These are phyloP conservation scores for Neopelma chrysocephalum DNA, from an alignment of 2,797 vertebrate species.

Conservation along the genomic window DNA sequence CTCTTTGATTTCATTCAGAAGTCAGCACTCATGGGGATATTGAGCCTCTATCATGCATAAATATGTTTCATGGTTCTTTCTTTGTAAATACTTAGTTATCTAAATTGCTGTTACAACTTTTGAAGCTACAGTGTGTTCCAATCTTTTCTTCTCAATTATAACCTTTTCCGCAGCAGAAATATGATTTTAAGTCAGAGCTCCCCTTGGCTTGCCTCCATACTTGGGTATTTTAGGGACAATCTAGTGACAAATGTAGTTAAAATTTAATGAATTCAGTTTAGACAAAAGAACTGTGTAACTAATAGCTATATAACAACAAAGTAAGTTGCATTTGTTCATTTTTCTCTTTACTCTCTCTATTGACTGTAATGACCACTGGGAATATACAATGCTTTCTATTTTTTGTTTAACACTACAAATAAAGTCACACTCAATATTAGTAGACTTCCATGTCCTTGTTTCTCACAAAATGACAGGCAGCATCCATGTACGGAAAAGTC, in stretches of 20 bases:
- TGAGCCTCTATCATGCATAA: not conserved
- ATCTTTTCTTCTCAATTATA: not conserved
- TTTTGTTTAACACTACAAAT: not conserved
- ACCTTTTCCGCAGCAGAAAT: not conserved
- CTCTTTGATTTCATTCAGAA: conserved; percentile 46
- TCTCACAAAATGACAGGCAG: not conserved
- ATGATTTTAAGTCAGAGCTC: not conserved
- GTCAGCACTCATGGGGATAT: not conserved
- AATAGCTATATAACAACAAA: not conserved
- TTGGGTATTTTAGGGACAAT: not conserved
- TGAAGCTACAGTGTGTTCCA: not conserved
- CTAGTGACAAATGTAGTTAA: not conserved
- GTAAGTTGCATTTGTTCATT: not conserved
- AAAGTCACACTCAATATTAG: not conserved
- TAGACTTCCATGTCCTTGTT: not conserved
- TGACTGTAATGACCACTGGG: not conserved
- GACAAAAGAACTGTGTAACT: not conserved
- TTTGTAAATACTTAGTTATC: not conserved
- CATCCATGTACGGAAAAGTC: not conserved
- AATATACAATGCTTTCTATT: not conserved
- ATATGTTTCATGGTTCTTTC: not conserved
- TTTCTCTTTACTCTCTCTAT: not conserved
- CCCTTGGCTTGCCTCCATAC: not conserved
- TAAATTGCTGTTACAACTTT: not conserved
- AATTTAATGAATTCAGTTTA: not conserved